phyloP scores from a whole-genome alignment of 2,113 vertebrate genomes.

The Baryphthengus martii region DNA sequence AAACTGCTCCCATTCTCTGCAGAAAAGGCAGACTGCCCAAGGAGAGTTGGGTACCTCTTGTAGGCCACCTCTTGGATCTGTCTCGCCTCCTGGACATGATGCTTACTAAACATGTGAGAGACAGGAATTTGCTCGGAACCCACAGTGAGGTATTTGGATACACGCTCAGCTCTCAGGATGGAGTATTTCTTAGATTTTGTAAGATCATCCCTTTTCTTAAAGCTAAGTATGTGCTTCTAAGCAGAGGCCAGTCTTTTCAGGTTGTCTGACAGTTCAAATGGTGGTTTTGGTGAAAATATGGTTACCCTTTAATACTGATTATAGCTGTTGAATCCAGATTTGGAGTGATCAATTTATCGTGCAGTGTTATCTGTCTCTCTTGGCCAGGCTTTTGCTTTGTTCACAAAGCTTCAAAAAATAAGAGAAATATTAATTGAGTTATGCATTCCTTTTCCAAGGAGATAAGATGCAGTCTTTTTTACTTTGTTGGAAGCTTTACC shows the following conservation, averaged over 20 bases:
- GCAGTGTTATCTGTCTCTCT: not conserved
- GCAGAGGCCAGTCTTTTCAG: not conserved
- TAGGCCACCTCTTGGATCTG: not conserved
- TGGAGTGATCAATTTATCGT: not conserved
- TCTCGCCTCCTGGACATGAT: accelerated
- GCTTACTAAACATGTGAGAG: not conserved
- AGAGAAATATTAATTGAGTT: not conserved
- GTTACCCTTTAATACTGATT: not conserved
- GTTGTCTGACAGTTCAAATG: not conserved
- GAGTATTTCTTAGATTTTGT: not conserved
- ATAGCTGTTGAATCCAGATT: not conserved
- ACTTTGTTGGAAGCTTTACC: not conserved
- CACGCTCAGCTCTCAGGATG: not conserved
- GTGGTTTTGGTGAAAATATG: not conserved
- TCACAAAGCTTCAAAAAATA: not conserved
- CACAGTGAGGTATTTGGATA: not conserved
- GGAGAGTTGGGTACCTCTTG: not conserved
- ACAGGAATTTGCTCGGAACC: not conserved
- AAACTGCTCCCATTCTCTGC: not conserved
- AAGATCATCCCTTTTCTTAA: not conserved
- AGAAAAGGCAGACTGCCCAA: not conserved
- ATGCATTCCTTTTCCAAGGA: not conserved
- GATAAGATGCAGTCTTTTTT: not conserved
- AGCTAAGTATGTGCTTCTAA: not conserved
- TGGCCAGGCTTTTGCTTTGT: not conserved